Conservation (phyloP, 92 coral and sea anemone species). For the Galaxea fascicularis region DNA sequence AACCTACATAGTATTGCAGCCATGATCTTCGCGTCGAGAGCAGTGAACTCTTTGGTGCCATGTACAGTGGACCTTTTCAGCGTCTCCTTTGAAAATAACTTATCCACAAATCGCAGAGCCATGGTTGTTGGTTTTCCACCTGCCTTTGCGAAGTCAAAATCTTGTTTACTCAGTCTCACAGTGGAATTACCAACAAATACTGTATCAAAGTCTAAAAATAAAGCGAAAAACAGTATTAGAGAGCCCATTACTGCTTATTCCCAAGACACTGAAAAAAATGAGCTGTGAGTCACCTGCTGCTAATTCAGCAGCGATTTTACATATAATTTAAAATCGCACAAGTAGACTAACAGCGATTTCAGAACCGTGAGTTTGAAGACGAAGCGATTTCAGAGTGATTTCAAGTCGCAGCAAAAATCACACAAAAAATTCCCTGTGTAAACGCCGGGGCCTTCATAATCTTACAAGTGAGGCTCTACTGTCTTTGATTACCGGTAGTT, state of each 20-base stretch:
- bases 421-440: no score
- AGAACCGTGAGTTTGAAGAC: no score
- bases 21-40: not conserved
- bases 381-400: no score
- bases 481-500: no score
- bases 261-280: not conserved
- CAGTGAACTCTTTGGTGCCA: not conserved
- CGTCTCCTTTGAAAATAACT: not conserved
- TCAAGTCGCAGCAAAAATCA: no score
- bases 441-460: no score
- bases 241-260: not conserved
- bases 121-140: not conserved
- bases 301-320: no score
- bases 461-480: no score
- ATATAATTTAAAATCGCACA: no score
- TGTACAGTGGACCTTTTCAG: not conserved
- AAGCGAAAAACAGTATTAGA: not conserved
- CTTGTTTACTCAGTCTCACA: not conserved
- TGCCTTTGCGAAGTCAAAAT: not conserved
- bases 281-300: not conserved
- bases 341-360: no score
- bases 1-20: slow-evolving; percentile 18
- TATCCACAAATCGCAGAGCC: not conserved
- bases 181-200: not conserved
- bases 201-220: not conserved